Evolutionary conservation across 2,797 vertebrate genomes (phyloP).

Genomic region (Peromyscus aztecus): DNA sequence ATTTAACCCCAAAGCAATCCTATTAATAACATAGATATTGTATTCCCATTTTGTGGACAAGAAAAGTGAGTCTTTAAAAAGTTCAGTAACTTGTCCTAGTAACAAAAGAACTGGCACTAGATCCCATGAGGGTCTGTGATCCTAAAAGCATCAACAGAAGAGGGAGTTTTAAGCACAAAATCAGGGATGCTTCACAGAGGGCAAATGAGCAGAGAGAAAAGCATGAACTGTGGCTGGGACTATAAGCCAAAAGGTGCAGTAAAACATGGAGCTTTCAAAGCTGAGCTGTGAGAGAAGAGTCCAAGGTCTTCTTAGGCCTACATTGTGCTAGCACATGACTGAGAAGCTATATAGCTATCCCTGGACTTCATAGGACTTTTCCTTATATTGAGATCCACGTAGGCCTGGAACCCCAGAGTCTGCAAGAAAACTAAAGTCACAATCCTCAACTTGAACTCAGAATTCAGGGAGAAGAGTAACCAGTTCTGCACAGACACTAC

Average conservation of each 20-base stretch:
- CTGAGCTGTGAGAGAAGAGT: background rate
- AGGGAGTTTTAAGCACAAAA: background rate
- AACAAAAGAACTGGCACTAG: background rate
- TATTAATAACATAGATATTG: constrained; percentile 19
- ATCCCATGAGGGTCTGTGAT: background rate
- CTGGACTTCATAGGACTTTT: background rate
- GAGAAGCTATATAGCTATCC: background rate
- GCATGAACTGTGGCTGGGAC: background rate
- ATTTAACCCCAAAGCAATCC: background rate
- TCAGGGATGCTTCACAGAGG: background rate
- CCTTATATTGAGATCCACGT: background rate
- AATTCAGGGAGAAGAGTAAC: constrained; percentile 10
- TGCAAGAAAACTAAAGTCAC: background rate
- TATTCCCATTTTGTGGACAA: background rate
- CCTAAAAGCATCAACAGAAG: background rate
- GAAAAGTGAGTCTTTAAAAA: background rate
- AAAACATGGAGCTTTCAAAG: background rate
- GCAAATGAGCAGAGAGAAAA: background rate
- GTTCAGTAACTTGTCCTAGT: constrained; percentile 2
- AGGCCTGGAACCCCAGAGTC: background rate
- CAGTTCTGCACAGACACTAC: background rate
- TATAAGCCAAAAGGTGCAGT: background rate
- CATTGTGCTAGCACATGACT: background rate
- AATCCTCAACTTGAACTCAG: background rate
- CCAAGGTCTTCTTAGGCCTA: background rate